These are phyloP conservation scores for Campylomormyrus numenius DNA, from an alignment of 2,113 vertebrate genomes.

Conservation along the genomic window DNA sequence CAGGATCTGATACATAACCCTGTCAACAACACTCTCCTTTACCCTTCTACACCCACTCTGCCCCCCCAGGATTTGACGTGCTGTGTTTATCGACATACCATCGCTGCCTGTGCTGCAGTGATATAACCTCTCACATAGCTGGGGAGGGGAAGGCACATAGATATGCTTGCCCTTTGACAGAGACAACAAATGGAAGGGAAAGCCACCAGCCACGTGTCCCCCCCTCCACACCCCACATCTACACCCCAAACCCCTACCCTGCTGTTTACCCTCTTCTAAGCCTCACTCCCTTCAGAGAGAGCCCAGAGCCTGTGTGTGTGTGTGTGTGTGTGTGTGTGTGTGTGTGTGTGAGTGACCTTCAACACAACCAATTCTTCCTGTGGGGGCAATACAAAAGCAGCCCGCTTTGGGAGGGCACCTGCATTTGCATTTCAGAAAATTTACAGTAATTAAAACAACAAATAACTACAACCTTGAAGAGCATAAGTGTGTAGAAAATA, in stretches of 20 bases:
- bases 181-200: neutral
- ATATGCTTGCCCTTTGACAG: neutral
- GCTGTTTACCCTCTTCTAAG: conserved; percentile 28
- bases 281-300: neutral
- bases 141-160: neutral
- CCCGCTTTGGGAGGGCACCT: neutral
- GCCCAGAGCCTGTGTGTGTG: conserved; percentile 11
- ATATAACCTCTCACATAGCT: conserved; percentile 25
- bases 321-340: conserved; percentile 25
- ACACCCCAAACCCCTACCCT: neutral
- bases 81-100: neutral
- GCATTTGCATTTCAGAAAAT: neutral
- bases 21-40: conserved; percentile 16
- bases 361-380: conserved; percentile 38
- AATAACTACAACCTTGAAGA: neutral
- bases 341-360: conserved; percentile 45
- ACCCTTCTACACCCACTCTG: conserved; percentile 14
- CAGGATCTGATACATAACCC: neutral
- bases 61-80: conserved; percentile 12
- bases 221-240: neutral
- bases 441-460: neutral
- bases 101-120: conserved; percentile 5
- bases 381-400: neutral
- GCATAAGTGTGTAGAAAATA: neutral
- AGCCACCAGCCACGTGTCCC: neutral